These are phyloP conservation scores for Steinernema scapterisci DNA, from an alignment of 2,888 invertebrate species.

Conservation along the genomic window DNA sequence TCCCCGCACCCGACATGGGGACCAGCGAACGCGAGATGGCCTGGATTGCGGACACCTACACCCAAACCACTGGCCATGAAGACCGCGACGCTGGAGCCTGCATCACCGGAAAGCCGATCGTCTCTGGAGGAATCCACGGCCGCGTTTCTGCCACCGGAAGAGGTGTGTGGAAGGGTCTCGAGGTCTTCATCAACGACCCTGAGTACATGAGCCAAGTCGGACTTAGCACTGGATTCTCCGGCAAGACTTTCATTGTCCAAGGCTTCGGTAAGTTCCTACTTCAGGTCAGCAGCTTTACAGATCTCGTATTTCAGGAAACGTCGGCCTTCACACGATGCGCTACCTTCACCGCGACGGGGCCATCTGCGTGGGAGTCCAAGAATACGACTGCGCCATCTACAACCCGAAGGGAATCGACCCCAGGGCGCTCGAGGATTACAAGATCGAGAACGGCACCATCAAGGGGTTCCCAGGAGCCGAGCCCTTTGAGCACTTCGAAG, in stretches of 20 bases:
- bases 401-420: conserved; percentile 92
- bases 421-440: conserved; percentile 73
- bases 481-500: conserved; percentile 74
- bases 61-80: conserved; percentile 80
- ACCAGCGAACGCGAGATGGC: conserved; percentile 96
- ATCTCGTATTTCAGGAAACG: conserved; percentile 74
- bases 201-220: conserved; percentile 82
- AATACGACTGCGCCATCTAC: conserved; percentile 83
- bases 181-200: conserved; percentile 79
- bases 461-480: conserved; percentile 91
- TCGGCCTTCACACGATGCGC: conserved; percentile 91
- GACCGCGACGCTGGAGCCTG: conserved; percentile 85
- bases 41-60: conserved; percentile 97
- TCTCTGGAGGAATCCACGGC: conserved; percentile 94
- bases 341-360: conserved; percentile 81
- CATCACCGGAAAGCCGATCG: conserved; percentile 93
- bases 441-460: conserved; percentile 79
- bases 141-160: conserved; percentile 91
- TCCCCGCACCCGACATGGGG: conserved; percentile 99
- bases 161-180: conserved; percentile 74
- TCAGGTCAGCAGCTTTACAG: no score
- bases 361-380: conserved; percentile 86
- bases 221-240: conserved; percentile 89
- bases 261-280: conserved; percentile 67
- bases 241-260: conserved; percentile 91